Percentiles rank a stretch among this genome's conserved stretches.
phyloP scores from a whole-genome alignment of 2,113 vertebrate genomes.

The Podilymbus podiceps region DNA sequence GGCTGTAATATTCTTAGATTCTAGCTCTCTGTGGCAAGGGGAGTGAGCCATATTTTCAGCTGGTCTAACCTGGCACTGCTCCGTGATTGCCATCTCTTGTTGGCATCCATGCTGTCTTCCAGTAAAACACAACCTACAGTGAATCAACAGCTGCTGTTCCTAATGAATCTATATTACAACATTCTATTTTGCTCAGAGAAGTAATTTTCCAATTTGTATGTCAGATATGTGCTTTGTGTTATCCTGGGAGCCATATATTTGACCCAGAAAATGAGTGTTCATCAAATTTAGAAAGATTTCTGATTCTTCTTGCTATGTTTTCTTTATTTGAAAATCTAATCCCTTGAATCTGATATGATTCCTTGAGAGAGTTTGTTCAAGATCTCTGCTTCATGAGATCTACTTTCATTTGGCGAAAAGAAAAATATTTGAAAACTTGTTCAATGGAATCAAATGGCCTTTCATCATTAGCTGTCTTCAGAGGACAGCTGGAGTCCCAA shows the following conservation, averaged over 20 bases:
- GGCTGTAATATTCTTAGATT: not conserved
- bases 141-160: not conserved
- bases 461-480: not conserved
- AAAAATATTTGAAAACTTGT: not conserved
- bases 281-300: not conserved
- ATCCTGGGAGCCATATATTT: not conserved
- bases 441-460: not conserved
- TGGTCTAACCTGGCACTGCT: not conserved
- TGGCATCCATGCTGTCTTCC: not conserved
- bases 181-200: not conserved
- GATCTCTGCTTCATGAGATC: not conserved
- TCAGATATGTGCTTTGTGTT: not conserved
- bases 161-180: not conserved
- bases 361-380: not conserved
- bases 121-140: not conserved
- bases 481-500: not conserved
- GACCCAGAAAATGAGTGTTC: not conserved
- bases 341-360: not conserved
- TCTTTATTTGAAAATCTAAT: not conserved
- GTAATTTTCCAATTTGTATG: not conserved
- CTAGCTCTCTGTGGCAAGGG: not conserved
- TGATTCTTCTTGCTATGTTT: not conserved
- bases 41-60: not conserved
- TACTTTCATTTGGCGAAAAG: not conserved
- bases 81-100: not conserved